Base-by-base conservation (phyloP, 2,888 invertebrate species). In the Anoplius nigerrimus region DNA sequence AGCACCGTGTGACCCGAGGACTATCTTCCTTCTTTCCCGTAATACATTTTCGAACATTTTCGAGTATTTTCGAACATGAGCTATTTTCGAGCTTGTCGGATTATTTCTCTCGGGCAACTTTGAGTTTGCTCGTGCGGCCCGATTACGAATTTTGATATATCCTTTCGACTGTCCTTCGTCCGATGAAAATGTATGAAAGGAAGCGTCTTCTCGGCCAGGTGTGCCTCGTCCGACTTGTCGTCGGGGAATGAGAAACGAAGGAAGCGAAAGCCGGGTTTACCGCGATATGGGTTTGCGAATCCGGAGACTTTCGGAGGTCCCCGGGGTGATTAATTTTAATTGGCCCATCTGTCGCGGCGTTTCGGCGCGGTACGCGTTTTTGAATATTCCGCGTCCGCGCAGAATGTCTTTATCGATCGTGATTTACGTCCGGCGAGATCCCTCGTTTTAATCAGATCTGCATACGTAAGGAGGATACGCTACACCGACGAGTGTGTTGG, bases 291-390 rank as follows among this genome's bases (percentile, higher is more conserved):
- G 58, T 34, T 62, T 18, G 58, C 53, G 27, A 59, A 64, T 72
- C 42, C 57, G 51, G 53, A 55, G 55, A 66, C 65, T 59, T 69
- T 69, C 46, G 48, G 42, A 11, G 11, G 34, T 34, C 18, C 22
- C 20, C 15, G n/a, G 21, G 46, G 27, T 51, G 67, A 66, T 70
- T 67, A 62, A 69, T 72, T 72, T 68, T 71, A 69, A 71, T 77
- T 71, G 74, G 62, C 61, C 52, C 64, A 42, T 63, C 73, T 65
- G 68, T 62, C 55, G 54, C 57, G 6, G 21, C 53, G 24, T 11
- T 61, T 45, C 53, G 59, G 24, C 21, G 18, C n/a, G n/a, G n/a
- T 59, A 43, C 53, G 53, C 60, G 13, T 42, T 67, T 57, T 64
- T 21, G 13, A 54, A 21, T 62, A 56, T 64, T 34, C n/a, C 22